Conservation (phyloP, 2,888 invertebrate genomes). For the Smittia sp. region DNA sequence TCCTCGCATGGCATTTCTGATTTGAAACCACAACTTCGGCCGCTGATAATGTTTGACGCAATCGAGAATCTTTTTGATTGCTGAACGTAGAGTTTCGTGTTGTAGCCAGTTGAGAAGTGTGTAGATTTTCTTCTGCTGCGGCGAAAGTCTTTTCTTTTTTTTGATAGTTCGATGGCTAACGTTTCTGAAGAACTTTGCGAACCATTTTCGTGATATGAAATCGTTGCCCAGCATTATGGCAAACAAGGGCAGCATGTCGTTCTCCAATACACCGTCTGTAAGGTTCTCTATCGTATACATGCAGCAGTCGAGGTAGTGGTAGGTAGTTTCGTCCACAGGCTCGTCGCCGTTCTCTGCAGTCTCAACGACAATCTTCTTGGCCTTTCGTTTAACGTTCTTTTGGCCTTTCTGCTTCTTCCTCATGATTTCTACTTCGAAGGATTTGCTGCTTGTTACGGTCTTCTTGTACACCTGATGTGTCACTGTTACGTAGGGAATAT, state of each 20-base stretch:
- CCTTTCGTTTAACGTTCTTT: conserved; percentile 44
- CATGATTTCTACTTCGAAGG: conserved; percentile 40
- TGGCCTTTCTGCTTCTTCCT: conserved; percentile 44
- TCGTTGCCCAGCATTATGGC: conserved; percentile 88
- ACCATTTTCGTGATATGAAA: conserved; percentile 67
- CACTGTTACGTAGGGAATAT: conserved; percentile 73
- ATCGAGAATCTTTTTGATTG: conserved; percentile 64
- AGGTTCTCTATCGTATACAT: conserved; percentile 72
- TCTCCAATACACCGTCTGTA: conserved; percentile 62
- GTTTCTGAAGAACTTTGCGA: conserved; percentile 68
- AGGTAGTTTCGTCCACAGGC: conserved; percentile 9
- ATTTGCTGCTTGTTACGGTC: conserved; percentile 21
- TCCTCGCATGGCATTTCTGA: conserved; percentile 63
- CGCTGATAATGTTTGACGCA: conserved; percentile 60
- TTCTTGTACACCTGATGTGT: conserved; percentile 55
- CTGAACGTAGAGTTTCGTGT: conserved; percentile 66
- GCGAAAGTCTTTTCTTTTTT: conserved; percentile 53
- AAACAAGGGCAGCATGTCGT: conserved; percentile 70
- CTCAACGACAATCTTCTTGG: conserved; percentile 42
- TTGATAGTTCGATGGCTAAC: conserved; percentile 54
- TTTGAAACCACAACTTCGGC: conserved; percentile 57
- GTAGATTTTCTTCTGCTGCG: conserved; percentile 67
- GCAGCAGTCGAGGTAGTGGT: conserved; percentile 59
- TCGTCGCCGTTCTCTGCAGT: conserved; percentile 13
- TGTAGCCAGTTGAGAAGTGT: conserved; percentile 74